These are phyloP conservation scores for Orthonevra nobilis DNA, from an alignment of 2,888 invertebrate genomes.

Conservation along the genomic window DNA sequence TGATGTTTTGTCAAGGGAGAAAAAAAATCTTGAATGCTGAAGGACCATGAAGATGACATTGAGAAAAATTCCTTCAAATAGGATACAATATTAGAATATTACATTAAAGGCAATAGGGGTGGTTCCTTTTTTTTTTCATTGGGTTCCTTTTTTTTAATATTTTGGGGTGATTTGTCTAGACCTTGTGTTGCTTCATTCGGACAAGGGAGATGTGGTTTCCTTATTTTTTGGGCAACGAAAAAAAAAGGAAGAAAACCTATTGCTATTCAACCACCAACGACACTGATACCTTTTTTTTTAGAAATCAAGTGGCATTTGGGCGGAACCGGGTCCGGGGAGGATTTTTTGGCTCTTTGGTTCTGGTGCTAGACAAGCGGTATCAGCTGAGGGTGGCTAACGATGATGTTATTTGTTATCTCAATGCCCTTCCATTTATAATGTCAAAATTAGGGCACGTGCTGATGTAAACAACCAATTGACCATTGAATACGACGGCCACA, in stretches of 20 bases:
- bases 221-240: constrained; percentile 6
- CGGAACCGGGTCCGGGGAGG: background rate
- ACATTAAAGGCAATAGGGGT: constrained; percentile 45
- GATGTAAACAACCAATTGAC: constrained; percentile 71
- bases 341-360: constrained; percentile 14
- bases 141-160: constrained; percentile 11
- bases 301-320: constrained; percentile 30
- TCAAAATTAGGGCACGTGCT: constrained; percentile 70
- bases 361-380: constrained; percentile 18
- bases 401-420: constrained; percentile 69
- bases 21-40: constrained; percentile 23
- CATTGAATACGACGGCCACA: constrained; percentile 62
- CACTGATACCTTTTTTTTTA: constrained; percentile 27
- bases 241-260: constrained; percentile 14
- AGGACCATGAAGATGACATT: constrained; percentile 55
- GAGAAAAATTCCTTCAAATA: constrained; percentile 48
- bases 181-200: constrained; percentile 44
- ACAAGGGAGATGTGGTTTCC: constrained; percentile 17
- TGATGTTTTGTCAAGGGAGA: background rate
- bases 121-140: constrained; percentile 9
- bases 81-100: constrained; percentile 65
- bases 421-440: constrained; percentile 60
- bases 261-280: constrained; percentile 40
- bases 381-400: constrained; percentile 63
- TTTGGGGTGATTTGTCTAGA: constrained; percentile 61